Base-by-base conservation (phyloP, 2,888 invertebrate genomes). In the Synergus gifuensis region DNA sequence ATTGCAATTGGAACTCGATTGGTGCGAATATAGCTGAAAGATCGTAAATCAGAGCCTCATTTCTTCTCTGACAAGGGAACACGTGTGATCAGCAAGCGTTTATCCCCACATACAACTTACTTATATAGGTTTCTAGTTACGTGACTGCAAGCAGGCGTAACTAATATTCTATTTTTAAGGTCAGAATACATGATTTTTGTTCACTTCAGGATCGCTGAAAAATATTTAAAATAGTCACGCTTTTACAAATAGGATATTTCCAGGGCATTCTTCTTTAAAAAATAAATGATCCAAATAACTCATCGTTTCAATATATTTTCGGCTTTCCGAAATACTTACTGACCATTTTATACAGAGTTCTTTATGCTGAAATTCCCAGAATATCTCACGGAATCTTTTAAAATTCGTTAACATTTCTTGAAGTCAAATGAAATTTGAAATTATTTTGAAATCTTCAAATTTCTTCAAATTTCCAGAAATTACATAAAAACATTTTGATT, bases 41-140 rank as follows among this genome's bases (percentile, higher is more conserved):
- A 76, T 64, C 78, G 76, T 82, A 82, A 82, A 79, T 82, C 81
- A 77, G 12, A 42, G 42, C 18, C 44, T 66, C 18, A 44, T 66
- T 66, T 44, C 42, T 44, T 66, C 63, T 64, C 66, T 66, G 66
- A 44, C 66, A 66, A 66, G 44, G n/a, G 42, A 7, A 64, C 63
- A 64, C 63, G 40, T 64, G 40, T 64, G 63, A 64, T 40, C 63
- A 64, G 14, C 63, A 64, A 64, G 16, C 63, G 16, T 66, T 44
- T 66, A 66, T 18, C 66, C 66, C 18, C 42, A n/a, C 66, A 42
- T n/a, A 64, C 64, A 64, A 64, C 40, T 66, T 44, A 42, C 42
- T 66, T 44, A 44, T 66, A 66, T 44, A 66, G 66, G 40, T 66
- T 66, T 66, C 42, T n/a, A n/a, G 42, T 66, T 66, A 66, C 66